phyloP scores from a whole-genome alignment of 2,888 invertebrate species.

The Amiota communis region DNA sequence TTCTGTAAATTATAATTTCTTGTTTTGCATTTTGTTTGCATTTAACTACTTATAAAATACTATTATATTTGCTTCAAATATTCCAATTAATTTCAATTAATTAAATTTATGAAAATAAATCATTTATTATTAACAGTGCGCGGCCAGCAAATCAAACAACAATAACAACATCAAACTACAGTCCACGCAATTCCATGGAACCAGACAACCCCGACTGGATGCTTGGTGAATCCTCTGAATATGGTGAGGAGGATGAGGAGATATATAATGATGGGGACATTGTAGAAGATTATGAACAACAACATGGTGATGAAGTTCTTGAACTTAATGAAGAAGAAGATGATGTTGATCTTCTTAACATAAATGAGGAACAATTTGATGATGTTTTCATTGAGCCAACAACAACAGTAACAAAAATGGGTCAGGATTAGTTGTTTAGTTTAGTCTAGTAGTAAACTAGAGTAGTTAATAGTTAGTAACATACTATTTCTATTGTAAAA shows the following conservation, averaged over 20 bases:
- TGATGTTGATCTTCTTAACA: not conserved
- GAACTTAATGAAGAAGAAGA: slow-evolving; percentile 2
- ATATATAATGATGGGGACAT: slow-evolving; percentile 19
- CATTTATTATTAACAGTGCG: slow-evolving; percentile 39
- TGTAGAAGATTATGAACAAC: too few relatives aligned
- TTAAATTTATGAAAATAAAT: slow-evolving; percentile 27
- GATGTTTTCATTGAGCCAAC: slow-evolving; percentile 15
- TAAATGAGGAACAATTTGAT: slow-evolving; percentile 20
- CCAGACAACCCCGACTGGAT: slow-evolving; percentile 62
- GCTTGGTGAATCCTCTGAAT: slow-evolving; percentile 63
- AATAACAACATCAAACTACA: slow-evolving; percentile 54
- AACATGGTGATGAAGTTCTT: not conserved
- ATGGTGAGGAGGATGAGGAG: slow-evolving; percentile 47
- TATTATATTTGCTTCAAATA: not conserved
- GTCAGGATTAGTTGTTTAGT: not conserved
- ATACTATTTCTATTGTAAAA: not conserved
- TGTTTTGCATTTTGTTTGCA: slow-evolving; percentile 34
- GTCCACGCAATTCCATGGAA: slow-evolving; percentile 62
- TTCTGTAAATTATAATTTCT: too few relatives aligned
- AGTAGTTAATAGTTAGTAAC: not conserved
- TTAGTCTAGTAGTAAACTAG: too few relatives aligned
- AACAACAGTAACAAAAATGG: slow-evolving; percentile 16
- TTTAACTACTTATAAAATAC: slow-evolving; percentile 1
- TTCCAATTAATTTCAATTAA: slow-evolving; percentile 10
- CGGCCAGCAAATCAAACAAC: slow-evolving; percentile 61